Conservation (phyloP, 2,113 vertebrate species). For the Megaptera novaeangliae region DNA sequence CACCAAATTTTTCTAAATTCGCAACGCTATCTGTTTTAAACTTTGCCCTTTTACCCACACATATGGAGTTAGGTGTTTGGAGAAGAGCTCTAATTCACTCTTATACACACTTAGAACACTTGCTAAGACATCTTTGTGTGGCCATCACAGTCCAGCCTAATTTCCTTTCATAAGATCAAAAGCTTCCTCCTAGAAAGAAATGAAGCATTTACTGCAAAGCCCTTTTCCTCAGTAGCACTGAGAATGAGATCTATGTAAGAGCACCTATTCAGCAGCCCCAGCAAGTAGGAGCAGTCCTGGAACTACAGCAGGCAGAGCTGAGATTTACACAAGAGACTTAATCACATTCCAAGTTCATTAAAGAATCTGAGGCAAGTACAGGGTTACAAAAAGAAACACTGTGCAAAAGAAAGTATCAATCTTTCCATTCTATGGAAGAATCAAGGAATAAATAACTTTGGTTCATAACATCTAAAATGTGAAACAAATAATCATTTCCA, state of each 20-base stretch:
- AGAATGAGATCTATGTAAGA: not conserved
- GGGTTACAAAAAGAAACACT: not conserved
- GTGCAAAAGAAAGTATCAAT: not conserved
- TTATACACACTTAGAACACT: not conserved
- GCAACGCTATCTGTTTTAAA: not conserved
- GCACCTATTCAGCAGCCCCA: not conserved
- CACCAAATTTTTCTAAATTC: not conserved
- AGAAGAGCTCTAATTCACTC: not conserved
- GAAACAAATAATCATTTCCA: not conserved
- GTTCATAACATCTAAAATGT: not conserved
- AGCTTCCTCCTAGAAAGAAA: not conserved
- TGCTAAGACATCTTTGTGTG: not conserved
- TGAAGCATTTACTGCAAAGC: not conserved
- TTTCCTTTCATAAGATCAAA: not conserved
- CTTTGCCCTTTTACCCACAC: not conserved
- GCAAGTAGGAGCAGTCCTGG: not conserved
- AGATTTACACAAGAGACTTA: not conserved
- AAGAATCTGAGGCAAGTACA: not conserved
- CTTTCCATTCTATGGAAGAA: not conserved
- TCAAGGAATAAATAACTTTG: not conserved
- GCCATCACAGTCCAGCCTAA: not conserved
- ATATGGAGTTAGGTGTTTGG: not conserved
- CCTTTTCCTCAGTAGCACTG: not conserved
- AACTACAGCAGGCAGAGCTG: not conserved
- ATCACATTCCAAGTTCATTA: not conserved